phyloP scores from a whole-genome alignment of 2,888 invertebrate genomes.

The Steinernema scapterisci region DNA sequence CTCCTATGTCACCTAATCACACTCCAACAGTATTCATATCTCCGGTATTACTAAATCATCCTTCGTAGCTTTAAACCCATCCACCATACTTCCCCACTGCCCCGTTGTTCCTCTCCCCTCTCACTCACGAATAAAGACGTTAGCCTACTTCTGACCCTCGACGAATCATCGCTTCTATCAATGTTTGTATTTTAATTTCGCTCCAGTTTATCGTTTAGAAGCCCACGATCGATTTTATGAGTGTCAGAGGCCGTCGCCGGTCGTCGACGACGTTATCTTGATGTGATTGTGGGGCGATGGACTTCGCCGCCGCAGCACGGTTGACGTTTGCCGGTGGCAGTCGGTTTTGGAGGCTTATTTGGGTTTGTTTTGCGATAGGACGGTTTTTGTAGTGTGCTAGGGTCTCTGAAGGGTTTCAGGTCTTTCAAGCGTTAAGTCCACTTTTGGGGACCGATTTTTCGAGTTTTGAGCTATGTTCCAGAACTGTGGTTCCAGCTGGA shows the following conservation, averaged over 20 bases:
- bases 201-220: no score
- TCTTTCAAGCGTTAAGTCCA: no score
- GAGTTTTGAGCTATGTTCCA: no score
- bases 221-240: no score
- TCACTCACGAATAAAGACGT: background rate
- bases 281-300: constrained; percentile 4
- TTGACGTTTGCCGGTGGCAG: background rate
- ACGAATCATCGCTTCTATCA: background rate
- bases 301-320: background rate
- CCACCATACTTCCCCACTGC: background rate
- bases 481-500: no score
- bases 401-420: no score
- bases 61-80: background rate
- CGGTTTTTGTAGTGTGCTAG: no score
- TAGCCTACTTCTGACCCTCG: background rate
- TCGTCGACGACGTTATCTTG: background rate
- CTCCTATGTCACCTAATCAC: no score
- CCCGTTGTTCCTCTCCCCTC: background rate
- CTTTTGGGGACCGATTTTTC: no score
- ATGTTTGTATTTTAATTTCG: no score
- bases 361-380: background rate
- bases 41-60: background rate
- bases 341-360: background rate
- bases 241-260: background rate
- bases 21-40: no score